Base-by-base conservation (phyloP, 2,113 vertebrate genomes). In the Narcine bancroftii region DNA sequence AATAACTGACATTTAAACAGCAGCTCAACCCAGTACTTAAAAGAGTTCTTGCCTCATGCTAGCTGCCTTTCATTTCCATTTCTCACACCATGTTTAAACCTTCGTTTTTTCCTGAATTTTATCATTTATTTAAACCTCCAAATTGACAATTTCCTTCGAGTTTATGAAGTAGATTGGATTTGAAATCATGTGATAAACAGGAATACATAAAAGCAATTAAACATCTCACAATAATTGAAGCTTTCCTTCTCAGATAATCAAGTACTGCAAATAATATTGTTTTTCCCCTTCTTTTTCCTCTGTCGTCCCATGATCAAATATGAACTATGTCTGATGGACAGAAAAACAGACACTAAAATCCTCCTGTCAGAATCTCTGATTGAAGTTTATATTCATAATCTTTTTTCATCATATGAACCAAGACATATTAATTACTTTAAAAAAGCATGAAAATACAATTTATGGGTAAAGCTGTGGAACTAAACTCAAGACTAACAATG, bases 1-100 rank as follows among this genome's bases (percentile, higher is more conserved):
- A 91, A 91, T 91, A 65, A 47, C 65, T 69, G 42, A 91, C 63
- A 69, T 45, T 91, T 91, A 71, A 66, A 91, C 89, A 91, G 89
- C 63, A 91, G 63, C 89, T 91, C 42, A 21, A 42, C 60, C 36
- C 63, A 69, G 71, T 39, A 45, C 45, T 33, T 50, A 47, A 53
- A 15, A 83, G 47, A 81, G 29, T 29, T 24, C 47, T 50, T 83
- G 17, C 42, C 42, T 89, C 45, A 15, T 63, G 45, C 9, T 69
- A 36, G 13, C 26, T 47, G 89, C 65, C 50, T 15, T 71, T 91
- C 63, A 24, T 60, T 69, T 69, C 63, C 21, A 39, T 29, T 45
- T 15, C 39, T 19, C n/a, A 45, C 65, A 69, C 33, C 63, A 36
- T 53, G 29, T 69, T 63, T 26, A 66, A 69, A n/a, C 36, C 36